These are phyloP conservation scores for Pyrgilauda ruficollis DNA, from an alignment of 2,113 vertebrate species.

Conservation along the genomic window DNA sequence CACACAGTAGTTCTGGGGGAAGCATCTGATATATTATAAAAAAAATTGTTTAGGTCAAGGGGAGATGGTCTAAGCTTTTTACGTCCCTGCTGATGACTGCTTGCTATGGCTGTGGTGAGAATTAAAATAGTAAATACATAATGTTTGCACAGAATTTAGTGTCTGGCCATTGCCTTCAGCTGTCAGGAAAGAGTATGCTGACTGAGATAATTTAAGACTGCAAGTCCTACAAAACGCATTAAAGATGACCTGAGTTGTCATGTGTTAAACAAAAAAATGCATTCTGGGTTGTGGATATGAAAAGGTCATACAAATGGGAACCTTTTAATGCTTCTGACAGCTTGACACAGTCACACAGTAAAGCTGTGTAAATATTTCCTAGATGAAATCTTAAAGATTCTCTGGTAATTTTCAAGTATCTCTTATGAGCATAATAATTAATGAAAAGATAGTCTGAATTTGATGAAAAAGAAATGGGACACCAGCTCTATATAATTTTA, in stretches of 20 bases:
- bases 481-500: neutral
- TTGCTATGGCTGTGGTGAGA: neutral
- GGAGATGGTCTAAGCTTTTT: neutral
- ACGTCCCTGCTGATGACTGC: neutral
- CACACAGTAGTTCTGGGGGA: neutral
- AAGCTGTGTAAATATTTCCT: neutral
- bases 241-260: slow-evolving; percentile 16
- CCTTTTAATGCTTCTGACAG: neutral
- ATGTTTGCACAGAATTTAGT: neutral
- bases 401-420: neutral
- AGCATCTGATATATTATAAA: neutral
- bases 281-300: neutral
- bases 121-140: neutral
- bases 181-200: slow-evolving; percentile 5
- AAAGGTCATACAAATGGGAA: slow-evolving; percentile 1
- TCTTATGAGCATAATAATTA: neutral
- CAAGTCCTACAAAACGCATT: neutral
- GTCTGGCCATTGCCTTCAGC: neutral
- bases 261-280: neutral
- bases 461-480: neutral
- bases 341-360: neutral
- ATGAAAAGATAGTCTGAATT: neutral
- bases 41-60: slow-evolving; percentile 25
- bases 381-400: neutral
- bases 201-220: slow-evolving; percentile 18